These are phyloP conservation scores for Jaculus jaculus DNA, from an alignment of 2,113 vertebrate genomes.

Conservation along the genomic window DNA sequence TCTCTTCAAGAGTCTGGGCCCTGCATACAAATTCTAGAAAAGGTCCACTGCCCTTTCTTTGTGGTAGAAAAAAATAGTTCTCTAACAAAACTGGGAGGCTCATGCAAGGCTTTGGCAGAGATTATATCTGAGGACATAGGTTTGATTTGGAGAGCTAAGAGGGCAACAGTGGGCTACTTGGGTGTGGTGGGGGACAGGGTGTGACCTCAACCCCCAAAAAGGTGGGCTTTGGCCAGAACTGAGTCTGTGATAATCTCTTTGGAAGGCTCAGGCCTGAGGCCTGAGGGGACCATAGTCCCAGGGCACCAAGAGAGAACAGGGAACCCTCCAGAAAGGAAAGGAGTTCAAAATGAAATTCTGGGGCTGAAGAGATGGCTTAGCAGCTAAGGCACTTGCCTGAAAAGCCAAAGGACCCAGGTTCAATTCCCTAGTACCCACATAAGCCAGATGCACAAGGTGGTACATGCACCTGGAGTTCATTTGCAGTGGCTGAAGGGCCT, in stretches of 20 bases:
- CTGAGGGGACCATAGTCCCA: neutral
- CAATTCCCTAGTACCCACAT: too few relatives aligned
- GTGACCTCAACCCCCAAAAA: neutral
- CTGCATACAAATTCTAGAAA: constrained; percentile 13
- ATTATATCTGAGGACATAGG: neutral
- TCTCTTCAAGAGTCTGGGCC: neutral
- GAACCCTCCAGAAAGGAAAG: neutral
- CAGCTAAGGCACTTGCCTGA: too few relatives aligned
- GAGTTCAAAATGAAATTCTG: neutral
- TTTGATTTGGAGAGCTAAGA: neutral
- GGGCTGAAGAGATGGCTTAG: too few relatives aligned
- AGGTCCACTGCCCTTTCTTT: neutral
- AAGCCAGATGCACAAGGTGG: too few relatives aligned
- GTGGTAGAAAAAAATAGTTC: neutral
- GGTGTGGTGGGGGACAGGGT: neutral
- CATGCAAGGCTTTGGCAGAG: fast-evolving
- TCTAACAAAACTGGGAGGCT: neutral
- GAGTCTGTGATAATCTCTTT: neutral
- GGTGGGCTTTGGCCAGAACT: neutral
- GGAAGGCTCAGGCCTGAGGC: neutral
- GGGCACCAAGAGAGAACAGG: neutral
- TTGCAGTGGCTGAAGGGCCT: too few relatives aligned
- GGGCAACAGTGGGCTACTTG: too few relatives aligned
- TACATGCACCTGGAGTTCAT: too few relatives aligned
- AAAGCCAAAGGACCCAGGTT: too few relatives aligned